Evolutionary conservation across 2,888 invertebrate genomes (phyloP).

Genomic region (Heliconius erato): DNA sequence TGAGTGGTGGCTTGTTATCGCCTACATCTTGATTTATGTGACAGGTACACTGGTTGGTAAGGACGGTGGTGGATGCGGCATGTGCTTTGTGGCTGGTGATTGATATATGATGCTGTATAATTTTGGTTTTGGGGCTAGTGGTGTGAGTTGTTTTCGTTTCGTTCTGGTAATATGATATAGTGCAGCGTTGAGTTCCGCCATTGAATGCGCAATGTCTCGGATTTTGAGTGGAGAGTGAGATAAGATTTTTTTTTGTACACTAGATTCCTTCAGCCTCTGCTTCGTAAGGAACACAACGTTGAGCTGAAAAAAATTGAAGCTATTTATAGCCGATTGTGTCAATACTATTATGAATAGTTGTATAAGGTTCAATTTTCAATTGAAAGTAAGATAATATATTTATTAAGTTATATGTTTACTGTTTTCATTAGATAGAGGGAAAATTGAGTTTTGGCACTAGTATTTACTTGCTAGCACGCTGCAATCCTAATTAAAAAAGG

Average conservation of each 20-base stretch:
- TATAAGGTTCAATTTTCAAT: too few relatives aligned
- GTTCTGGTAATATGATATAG: too few relatives aligned
- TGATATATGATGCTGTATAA: background rate
- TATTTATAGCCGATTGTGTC: too few relatives aligned
- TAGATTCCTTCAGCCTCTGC: background rate
- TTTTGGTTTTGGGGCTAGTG: background rate
- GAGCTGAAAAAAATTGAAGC: background rate
- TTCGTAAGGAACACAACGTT: background rate
- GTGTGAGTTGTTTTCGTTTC: too few relatives aligned
- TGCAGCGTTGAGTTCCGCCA: too few relatives aligned
- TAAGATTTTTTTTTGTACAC: background rate
- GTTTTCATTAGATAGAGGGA: too few relatives aligned
- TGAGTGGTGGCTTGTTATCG: constrained; percentile 82
- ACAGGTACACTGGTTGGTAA: constrained; percentile 56
- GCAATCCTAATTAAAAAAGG: too few relatives aligned
- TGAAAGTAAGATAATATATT: too few relatives aligned
- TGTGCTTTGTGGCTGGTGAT: background rate
- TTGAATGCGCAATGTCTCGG: background rate
- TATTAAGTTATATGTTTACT: too few relatives aligned
- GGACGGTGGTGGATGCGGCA: constrained; percentile 54
- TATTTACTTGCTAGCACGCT: too few relatives aligned
- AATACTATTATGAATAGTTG: too few relatives aligned
- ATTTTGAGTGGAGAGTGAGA: accelerated
- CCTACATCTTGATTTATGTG: constrained; percentile 83
- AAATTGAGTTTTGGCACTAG: too few relatives aligned